A percentile compares a stretch with the other conserved stretches of the same genome.
Evolutionary conservation across 2,113 vertebrate species (phyloP).

Genomic region (Percopsis transmontana): DNA sequence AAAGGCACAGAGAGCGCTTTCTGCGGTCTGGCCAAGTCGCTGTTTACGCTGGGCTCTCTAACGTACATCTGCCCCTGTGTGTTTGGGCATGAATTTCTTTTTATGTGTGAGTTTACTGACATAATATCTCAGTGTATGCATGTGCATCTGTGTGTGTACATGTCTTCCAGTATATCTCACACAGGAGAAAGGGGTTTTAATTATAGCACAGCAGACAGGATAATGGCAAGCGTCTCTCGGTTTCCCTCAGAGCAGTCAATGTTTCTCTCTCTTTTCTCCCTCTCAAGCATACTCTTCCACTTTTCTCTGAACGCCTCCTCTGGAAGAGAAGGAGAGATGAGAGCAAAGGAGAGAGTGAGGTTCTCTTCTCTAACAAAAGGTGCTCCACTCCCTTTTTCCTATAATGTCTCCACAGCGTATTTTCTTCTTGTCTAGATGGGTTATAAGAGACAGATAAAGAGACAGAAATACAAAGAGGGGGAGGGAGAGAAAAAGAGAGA

Average conservation of each 20-base stretch:
- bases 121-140: background rate
- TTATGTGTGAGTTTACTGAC: no score
- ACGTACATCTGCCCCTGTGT: no score
- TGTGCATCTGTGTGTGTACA: background rate
- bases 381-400: background rate
- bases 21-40: no score
- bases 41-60: no score
- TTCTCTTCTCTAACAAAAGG: background rate
- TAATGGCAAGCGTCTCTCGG: constrained; percentile 58
- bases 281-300: background rate
- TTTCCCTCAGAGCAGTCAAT: constrained; percentile 50
- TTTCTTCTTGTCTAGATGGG: no score
- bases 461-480: background rate
- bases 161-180: background rate
- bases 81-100: no score
- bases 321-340: no score
- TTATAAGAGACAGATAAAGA: background rate
- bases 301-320: no score
- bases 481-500: background rate
- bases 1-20: no score
- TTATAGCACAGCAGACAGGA: constrained; percentile 50
- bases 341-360: no score
- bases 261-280: constrained; percentile 12
- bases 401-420: no score
- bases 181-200: constrained; percentile 44